Percentiles rank a stretch among this genome's conserved stretches.
Evolutionary conservation across 2,888 invertebrate species (phyloP).

Genomic region (Eurytoma californica): DNA sequence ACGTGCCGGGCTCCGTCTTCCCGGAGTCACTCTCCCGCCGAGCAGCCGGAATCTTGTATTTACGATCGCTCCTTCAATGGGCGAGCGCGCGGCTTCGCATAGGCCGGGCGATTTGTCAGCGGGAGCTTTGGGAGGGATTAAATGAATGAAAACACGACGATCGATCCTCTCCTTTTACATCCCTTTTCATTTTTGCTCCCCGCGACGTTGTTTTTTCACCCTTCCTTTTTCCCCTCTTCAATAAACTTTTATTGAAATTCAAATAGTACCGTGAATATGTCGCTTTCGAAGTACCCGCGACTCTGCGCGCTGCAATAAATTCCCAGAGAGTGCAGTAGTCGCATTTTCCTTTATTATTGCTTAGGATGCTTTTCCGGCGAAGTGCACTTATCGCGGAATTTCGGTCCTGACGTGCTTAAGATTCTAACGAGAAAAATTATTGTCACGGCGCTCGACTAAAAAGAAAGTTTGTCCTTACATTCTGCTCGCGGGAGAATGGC

Average conservation of each 20-base stretch:
- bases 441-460: conserved; percentile 4
- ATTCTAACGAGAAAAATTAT: conserved; percentile 38
- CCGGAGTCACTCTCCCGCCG: conserved; percentile 6
- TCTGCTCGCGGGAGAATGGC: background rate
- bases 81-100: background rate
- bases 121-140: background rate
- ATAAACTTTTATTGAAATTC: no score
- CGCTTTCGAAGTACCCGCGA: no score
- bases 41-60: background rate
- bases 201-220: no score
- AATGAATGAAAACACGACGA: background rate
- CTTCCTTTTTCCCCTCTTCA: background rate
- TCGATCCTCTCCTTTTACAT: no score
- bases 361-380: no score
- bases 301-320: no score
- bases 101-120: background rate
- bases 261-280: no score
- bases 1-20: no score
- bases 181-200: no score
- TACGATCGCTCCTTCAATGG: background rate
- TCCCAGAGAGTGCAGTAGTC: no score
- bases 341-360: no score
- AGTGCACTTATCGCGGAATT: background rate
- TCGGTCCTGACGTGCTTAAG: background rate
- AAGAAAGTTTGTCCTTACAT: conserved; percentile 22